phyloP scores from a whole-genome alignment of 2,797 vertebrate genomes.

The Rhadinocentrus ornatus region DNA sequence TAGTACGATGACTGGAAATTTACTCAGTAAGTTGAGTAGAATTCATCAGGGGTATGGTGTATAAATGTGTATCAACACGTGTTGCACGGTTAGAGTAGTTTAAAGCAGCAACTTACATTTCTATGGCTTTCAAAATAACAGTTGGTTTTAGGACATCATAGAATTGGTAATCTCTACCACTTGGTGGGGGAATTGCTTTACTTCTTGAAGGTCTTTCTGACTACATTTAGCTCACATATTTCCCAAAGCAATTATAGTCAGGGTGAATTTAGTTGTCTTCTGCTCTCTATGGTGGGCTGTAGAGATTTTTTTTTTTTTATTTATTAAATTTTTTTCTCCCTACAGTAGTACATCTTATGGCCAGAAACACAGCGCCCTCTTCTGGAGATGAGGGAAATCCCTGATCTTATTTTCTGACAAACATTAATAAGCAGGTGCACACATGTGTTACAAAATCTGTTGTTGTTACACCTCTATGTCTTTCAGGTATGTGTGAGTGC shows the following conservation, averaged over 20 bases:
- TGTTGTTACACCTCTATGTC: constrained; percentile 31
- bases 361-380: constrained; percentile 77
- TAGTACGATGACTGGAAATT: constrained; percentile 24
- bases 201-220: constrained; percentile 77
- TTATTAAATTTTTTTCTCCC: constrained; percentile 3
- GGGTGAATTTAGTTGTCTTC: constrained; percentile 77
- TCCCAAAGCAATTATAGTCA: constrained; percentile 81
- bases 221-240: constrained; percentile 70
- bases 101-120: constrained; percentile 47
- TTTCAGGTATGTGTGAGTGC: constrained; percentile 88
- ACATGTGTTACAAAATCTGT: constrained; percentile 5
- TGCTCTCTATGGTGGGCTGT: constrained; percentile 58
- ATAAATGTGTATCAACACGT: constrained; percentile 25
- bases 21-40: constrained; percentile 22
- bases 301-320: constrained; percentile 43
- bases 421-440: constrained; percentile 32
- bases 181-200: constrained; percentile 66
- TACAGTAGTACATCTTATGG: constrained; percentile 29
- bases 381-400: constrained; percentile 47
- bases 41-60: constrained; percentile 17
- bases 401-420: constrained; percentile 8
- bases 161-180: constrained; percentile 75
- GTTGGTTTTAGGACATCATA: constrained; percentile 70
- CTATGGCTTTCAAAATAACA: constrained; percentile 49
- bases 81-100: constrained; percentile 31